phyloP scores from a whole-genome alignment of 2,113 vertebrate species.

The Lontra canadensis region DNA sequence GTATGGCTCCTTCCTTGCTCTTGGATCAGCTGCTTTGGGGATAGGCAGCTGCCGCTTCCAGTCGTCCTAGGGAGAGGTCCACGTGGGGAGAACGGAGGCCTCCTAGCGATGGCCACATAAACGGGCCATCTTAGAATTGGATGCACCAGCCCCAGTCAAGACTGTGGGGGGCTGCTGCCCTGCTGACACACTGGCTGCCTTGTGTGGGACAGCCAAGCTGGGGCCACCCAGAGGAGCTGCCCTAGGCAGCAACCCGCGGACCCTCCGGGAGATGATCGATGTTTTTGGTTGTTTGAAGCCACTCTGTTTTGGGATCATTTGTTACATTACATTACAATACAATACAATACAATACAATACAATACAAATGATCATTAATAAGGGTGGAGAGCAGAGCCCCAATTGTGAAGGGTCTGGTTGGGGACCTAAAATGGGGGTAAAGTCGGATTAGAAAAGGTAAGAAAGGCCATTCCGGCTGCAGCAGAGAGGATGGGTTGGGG shows the following conservation, averaged over 20 bases:
- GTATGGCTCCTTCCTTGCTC: background rate
- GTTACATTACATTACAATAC: background rate
- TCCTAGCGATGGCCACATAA: rapidly evolving
- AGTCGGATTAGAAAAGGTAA: background rate
- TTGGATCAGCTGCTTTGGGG: background rate
- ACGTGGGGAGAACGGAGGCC: no score
- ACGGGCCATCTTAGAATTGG: background rate
- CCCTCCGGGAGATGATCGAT: rapidly evolving
- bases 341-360: no score
- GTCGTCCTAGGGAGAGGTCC: background rate
- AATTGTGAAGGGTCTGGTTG: background rate
- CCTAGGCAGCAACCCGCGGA: background rate
- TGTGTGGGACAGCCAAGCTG: rapidly evolving
- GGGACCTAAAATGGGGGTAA: background rate
- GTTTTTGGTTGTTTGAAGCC: background rate
- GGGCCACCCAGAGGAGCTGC: no score
- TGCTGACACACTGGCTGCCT: rapidly evolving
- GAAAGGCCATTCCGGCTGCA: background rate
- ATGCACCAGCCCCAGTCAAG: background rate
- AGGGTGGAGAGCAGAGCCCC: background rate
- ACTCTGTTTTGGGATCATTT: background rate
- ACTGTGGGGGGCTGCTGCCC: background rate
- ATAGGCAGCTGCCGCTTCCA: rapidly evolving
- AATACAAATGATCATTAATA: background rate
- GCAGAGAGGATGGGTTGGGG: background rate